Base-by-base conservation (phyloP, 2,888 invertebrate genomes). In the Netelia inedita region DNA sequence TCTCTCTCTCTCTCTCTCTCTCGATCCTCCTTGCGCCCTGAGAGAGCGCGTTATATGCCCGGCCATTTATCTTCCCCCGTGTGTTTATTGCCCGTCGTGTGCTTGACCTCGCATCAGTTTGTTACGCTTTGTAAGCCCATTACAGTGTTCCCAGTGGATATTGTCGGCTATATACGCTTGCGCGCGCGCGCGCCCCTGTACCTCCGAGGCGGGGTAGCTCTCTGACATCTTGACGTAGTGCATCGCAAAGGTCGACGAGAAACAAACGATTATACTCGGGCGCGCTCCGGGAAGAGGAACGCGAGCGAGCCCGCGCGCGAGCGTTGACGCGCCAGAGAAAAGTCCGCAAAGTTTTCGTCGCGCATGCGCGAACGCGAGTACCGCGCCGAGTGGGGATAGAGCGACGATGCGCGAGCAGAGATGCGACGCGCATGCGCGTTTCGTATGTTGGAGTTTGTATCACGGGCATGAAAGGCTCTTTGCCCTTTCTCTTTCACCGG, bases 121-220 rank as follows among this genome's bases (percentile, higher is more conserved):
- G 93, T 93, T 93, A 93, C 92, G 93, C 93, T 93, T 93, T 93
- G 93, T 93, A 92, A 93, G 92, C 92, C 93, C 92, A 93, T 93
- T 93, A 93, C 92, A 91, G 89, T 89, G 91, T 92, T 92, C 85
- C 92, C 92, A 92, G 91, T 92, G 92, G 90, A 92, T 92, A 91
- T 91, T 53, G 50, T n/a, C 11, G 50, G 11, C n/a, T 53, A n/a
- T 53, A 2, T 14, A 53, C 53, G 53, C 6, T 35, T 35, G 35
- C 6, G 35, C 35, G 35, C 28, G 28, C 35, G 35, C 35, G 35
- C 35, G 35, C 35, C 6, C 35, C 35, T 53, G 16, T n/a, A 53
- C 53, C 14, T n/a, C n/a, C 87, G 91, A 92, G 92, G 92, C 92
- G 92, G 92, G 92, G 93, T 92, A 91, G 92, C 88, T 55, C 82